Percentiles rank a stretch among this genome's conserved stretches.
Evolutionary conservation across 2,113 vertebrate genomes (phyloP).

Genomic region (Crotalus horridus): DNA sequence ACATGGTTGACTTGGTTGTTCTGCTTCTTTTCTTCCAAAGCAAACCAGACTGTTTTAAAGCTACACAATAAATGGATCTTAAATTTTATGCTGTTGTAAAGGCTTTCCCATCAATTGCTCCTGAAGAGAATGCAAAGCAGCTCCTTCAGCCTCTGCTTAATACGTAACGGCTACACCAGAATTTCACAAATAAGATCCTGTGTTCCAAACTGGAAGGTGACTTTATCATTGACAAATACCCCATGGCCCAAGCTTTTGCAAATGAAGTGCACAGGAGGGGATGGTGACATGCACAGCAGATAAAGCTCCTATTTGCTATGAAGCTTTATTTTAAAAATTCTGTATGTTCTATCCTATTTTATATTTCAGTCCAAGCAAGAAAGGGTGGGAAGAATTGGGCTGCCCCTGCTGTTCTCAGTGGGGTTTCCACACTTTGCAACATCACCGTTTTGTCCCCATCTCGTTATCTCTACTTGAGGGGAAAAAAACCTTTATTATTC

Average conservation of each 20-base stretch:
- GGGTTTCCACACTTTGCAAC: conserved; percentile 57
- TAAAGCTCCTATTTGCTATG: conserved; percentile 42
- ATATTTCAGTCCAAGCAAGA: conserved; percentile 30
- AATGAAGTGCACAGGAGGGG: neutral
- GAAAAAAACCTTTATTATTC: conserved; percentile 71
- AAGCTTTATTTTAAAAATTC: conserved; percentile 25
- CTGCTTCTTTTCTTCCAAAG: neutral
- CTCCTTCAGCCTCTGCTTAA: conserved; percentile 25
- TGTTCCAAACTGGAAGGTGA: conserved; percentile 30
- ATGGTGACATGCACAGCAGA: conserved; percentile 25
- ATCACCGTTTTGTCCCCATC: conserved; percentile 61
- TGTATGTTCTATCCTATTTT: conserved; percentile 24
- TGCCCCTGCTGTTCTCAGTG: conserved; percentile 51
- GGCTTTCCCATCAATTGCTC: conserved; percentile 19
- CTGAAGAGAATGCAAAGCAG: conserved; percentile 24
- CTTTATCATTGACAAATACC: conserved; percentile 2
- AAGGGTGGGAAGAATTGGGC: conserved; percentile 15
- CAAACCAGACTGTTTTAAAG: neutral
- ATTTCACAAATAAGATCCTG: neutral
- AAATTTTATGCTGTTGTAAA: neutral
- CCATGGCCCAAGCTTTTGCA: conserved; percentile 35
- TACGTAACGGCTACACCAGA: conserved; percentile 28
- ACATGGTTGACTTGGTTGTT: neutral
- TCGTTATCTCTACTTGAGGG: conserved; percentile 69
- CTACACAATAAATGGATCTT: neutral